Base-by-base conservation (phyloP, 2,888 invertebrate genomes). In the Amiota mariae region DNA sequence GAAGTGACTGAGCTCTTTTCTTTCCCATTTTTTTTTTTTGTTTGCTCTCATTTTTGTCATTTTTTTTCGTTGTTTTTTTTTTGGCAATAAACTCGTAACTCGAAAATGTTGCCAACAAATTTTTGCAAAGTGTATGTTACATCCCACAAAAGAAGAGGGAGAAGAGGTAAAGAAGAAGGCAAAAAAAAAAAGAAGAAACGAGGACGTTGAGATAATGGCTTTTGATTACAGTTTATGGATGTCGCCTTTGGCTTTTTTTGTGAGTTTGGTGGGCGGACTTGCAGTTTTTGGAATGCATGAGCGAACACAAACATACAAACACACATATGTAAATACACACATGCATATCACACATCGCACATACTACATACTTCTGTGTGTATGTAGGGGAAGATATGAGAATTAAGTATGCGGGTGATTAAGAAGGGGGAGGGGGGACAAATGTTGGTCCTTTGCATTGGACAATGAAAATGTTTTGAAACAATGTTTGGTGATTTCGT, bases 221-320 rank as follows among this genome's bases (percentile, higher is more conserved):
- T 84, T 84, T 84, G 83, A 84, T 84, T 84, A 84, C 84, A 84
- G 83, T 84, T 84, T 84, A 84, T 84, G 82, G 82, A 81, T 82
- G 83, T 84, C 84, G 83, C 83, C 84, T 80, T 79, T 82, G 79
- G 83, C 84, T 77, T 73, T 74, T 75, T 18, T 24, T n/a, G n/a
- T 12, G 24, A 51, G 67, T 68, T 68, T 68, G 24, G 67, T 68
- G 67, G 67, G 67, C 67, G 67, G 67, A 51, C 18, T 66, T 47
- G 49, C 66, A 59, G 59, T 59, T 63, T 63, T 51, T 51, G 54
- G 63, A 12, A 63, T 59, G 9, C 36, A 36, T 63, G 61, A 20
- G 36, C 6, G 36, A 51, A n/a, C 54, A 2, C 12, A 49, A 15
- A 49, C 51, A 70, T 11, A 72, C 51, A 70, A 10, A 72, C 64